A percentile compares a stretch with the other conserved stretches of the same genome.
Conservation (phyloP, 2,113 vertebrate species). For the Cynocephalus volans region DNA sequence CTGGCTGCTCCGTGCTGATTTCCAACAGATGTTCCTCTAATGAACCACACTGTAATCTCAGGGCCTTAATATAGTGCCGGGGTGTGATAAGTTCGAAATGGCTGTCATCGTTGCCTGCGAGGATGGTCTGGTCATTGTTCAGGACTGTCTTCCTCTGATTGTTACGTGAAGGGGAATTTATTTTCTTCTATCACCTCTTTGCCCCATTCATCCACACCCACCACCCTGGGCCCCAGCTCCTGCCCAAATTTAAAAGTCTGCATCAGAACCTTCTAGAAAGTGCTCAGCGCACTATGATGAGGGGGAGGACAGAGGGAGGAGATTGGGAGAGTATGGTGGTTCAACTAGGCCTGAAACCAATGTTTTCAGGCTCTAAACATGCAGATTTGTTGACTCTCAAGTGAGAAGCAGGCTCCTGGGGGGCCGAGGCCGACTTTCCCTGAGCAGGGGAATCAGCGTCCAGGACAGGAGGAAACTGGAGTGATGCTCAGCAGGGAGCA, state of each 20-base stretch:
- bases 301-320: conserved; percentile 22
- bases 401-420: not conserved
- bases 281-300: not conserved
- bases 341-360: conserved; percentile 57
- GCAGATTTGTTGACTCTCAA: not conserved
- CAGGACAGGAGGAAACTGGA: not conserved
- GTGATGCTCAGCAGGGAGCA: not conserved
- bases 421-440: conserved; percentile 59
- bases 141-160: conserved; percentile 87
- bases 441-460: not conserved
- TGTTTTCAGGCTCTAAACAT: not conserved
- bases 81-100: conserved; percentile 88
- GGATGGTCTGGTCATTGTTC: conserved; percentile 91
- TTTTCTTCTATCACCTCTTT: conserved; percentile 85
- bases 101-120: conserved; percentile 87
- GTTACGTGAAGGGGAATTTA: conserved; percentile 85
- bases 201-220: conserved; percentile 21
- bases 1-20: conserved; percentile 83
- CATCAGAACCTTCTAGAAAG: conserved; percentile 55
- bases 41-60: conserved; percentile 88
- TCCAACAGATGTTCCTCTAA: conserved; percentile 90
- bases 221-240: not conserved
- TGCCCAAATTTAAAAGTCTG: conserved; percentile 86
- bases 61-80: conserved; percentile 91
- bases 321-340: not conserved